phyloP scores from a whole-genome alignment of 2,113 vertebrate genomes.

The Thinocorus orbignyianus region DNA sequence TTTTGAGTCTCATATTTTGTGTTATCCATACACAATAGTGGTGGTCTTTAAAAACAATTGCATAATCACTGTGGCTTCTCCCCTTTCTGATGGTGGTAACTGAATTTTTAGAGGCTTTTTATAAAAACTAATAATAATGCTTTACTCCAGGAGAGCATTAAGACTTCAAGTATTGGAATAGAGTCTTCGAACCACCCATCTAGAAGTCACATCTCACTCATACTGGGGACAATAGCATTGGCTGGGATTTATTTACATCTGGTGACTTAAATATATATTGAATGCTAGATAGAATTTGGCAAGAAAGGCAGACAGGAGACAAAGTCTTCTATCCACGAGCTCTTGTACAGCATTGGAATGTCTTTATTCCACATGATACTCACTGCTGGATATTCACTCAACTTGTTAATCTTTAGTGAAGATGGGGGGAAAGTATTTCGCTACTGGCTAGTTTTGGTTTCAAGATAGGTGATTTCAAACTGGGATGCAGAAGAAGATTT shows the following conservation, averaged over 20 bases:
- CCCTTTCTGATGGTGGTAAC: not conserved
- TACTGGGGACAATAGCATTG: not conserved
- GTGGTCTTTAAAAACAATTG: not conserved
- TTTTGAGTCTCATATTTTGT: not conserved
- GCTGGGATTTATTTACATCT: not conserved
- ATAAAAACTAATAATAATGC: not conserved
- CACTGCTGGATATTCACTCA: not conserved
- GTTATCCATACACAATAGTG: rapidly evolving
- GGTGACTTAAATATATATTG: not conserved
- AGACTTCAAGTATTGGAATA: not conserved
- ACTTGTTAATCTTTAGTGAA: not conserved
- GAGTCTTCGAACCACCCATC: not conserved
- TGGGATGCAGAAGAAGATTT: not conserved
- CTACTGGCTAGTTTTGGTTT: not conserved
- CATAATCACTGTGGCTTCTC: not conserved
- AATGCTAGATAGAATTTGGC: not conserved
- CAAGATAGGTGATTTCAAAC: not conserved
- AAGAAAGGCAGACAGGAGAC: not conserved
- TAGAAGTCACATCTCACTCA: not conserved
- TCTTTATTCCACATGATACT: not conserved
- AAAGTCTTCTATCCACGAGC: not conserved
- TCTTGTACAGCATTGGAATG: not conserved
- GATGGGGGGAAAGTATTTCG: not conserved
- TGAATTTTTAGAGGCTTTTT: not conserved
- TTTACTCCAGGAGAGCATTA: not conserved